These are phyloP conservation scores for Panurus biarmicus DNA, from an alignment of 2,113 vertebrate species.

Conservation along the genomic window DNA sequence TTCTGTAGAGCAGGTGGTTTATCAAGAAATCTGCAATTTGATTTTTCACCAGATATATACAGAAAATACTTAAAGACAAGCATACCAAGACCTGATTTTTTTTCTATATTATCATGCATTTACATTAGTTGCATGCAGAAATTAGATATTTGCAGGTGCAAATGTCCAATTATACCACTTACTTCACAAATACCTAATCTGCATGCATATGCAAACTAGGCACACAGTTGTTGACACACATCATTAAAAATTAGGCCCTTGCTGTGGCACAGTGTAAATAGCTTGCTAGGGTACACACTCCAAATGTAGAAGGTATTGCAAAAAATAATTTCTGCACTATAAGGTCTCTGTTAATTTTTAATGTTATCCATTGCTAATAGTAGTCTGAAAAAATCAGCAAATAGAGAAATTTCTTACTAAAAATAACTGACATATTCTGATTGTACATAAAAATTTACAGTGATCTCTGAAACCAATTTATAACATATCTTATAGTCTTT, in stretches of 20 bases:
- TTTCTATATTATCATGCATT: constrained; percentile 10
- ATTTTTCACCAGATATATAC: not conserved
- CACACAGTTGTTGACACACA: constrained; percentile 56
- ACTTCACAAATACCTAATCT: constrained; percentile 61
- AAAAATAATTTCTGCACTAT: not conserved
- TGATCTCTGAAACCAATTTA: not conserved
- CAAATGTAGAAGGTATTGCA: constrained; percentile 28
- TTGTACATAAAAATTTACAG: not conserved
- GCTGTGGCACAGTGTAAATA: constrained; percentile 63
- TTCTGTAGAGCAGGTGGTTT: not conserved
- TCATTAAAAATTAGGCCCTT: constrained; percentile 66
- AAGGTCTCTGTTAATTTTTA: constrained; percentile 19
- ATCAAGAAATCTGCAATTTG: not conserved
- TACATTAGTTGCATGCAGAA: constrained; percentile 28
- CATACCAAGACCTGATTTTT: not conserved
- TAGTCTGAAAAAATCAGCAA: not conserved
- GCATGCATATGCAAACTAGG: constrained; percentile 62
- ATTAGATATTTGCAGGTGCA: constrained; percentile 60
- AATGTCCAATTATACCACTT: constrained; percentile 63
- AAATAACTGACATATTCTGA: not conserved
- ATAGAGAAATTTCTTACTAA: not conserved
- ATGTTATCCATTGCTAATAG: not conserved
- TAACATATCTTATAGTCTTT: not conserved
- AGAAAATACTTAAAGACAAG: not conserved
- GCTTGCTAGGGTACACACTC: constrained; percentile 43